Conservation (phyloP, 1,140 invertebrate genomes). For the Pentalonia nigronervosa region DNA sequence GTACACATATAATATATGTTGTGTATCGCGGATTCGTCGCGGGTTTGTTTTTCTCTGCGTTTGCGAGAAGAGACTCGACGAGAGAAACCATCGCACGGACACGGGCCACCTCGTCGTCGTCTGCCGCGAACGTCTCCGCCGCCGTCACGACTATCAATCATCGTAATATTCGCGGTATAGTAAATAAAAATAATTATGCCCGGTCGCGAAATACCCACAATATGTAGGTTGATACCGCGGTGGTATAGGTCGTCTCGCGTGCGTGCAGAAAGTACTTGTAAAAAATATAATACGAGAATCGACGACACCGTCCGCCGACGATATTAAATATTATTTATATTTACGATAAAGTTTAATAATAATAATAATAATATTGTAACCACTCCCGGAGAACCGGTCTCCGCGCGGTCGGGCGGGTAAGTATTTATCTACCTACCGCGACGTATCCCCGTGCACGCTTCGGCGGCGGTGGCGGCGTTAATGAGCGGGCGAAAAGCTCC, state of each 20-base stretch:
- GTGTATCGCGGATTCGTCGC: background rate
- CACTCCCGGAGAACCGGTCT: background rate
- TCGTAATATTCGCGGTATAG: background rate
- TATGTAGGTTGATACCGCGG: background rate
- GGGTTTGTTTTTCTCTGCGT: background rate
- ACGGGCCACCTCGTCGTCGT: too few relatives aligned
- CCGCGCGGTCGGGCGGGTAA: background rate
- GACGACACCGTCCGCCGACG: background rate
- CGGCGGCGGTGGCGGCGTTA: background rate
- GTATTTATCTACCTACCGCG: too few relatives aligned
- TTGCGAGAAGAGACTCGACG: background rate
- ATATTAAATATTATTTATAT: too few relatives aligned
- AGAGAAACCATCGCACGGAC: background rate
- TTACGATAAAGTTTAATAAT: too few relatives aligned
- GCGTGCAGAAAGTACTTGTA: background rate
- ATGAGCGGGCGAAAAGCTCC: constrained; percentile 32
- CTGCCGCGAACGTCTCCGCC: too few relatives aligned
- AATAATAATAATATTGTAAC: background rate
- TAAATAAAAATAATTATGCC: background rate
- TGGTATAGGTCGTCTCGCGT: too few relatives aligned
- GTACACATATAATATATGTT: background rate
- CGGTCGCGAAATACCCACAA: background rate
- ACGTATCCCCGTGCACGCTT: background rate
- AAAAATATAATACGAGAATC: background rate
- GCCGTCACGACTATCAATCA: background rate